Percentiles rank a stretch among this genome's conserved stretches.
phyloP scores from a whole-genome alignment of 2,113 vertebrate species.

The Gobiocypris rarus region DNA sequence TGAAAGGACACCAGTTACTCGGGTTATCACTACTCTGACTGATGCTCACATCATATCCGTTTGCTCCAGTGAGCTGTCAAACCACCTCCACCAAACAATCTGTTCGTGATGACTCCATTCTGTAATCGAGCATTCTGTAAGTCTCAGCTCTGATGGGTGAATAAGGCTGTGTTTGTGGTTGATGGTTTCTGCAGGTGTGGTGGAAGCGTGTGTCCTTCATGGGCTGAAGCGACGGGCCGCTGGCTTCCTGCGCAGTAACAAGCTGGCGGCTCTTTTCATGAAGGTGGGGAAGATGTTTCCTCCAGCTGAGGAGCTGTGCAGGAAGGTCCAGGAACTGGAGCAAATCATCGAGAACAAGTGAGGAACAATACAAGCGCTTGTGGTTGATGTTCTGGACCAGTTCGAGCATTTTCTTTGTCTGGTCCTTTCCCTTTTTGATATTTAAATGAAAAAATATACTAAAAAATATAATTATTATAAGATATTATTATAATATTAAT shows the following conservation, averaged over 20 bases:
- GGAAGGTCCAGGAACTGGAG: slow-evolving; percentile 92
- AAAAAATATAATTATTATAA: too few species aligned
- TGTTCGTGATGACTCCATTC: slow-evolving; percentile 5
- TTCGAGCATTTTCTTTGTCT: too few species aligned
- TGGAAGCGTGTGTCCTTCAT: slow-evolving; percentile 90
- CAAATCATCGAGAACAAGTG: slow-evolving; percentile 91
- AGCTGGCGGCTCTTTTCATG: slow-evolving; percentile 94
- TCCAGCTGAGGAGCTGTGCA: slow-evolving; percentile 89
- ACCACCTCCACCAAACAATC: slow-evolving; percentile 58
- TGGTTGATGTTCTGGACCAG: too few species aligned
- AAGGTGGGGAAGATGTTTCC: slow-evolving; percentile 92
- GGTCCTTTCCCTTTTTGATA: background rate
- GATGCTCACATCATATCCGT: slow-evolving; percentile 42
- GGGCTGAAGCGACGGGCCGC: slow-evolving; percentile 89
- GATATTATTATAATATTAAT: background rate
- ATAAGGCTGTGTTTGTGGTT: too few species aligned
- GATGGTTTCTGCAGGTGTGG: slow-evolving; percentile 63
- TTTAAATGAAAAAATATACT: too few species aligned
- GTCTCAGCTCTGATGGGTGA: too few species aligned
- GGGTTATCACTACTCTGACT: slow-evolving; percentile 34
- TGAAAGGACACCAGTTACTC: slow-evolving; percentile 14
- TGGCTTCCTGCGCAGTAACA: slow-evolving; percentile 95
- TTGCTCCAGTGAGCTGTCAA: slow-evolving; percentile 1
- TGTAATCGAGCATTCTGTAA: too few species aligned
- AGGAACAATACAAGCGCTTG: slow-evolving; percentile 54